Conservation (phyloP, 2,888 invertebrate genomes). For the Schizotus pectinicornis region DNA sequence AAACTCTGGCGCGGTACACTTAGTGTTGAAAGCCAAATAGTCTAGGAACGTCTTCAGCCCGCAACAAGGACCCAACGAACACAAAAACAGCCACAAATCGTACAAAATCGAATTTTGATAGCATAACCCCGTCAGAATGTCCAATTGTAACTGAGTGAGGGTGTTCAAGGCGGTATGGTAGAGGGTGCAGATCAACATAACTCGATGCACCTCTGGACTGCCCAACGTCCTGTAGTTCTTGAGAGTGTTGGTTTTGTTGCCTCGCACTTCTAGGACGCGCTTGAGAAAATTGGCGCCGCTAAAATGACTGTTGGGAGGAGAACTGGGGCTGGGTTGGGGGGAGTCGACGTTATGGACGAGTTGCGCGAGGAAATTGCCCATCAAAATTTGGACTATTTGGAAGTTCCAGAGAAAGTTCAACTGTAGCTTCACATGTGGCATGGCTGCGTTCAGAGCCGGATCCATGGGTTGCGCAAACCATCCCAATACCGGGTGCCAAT, state of each 20-base stretch:
- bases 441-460: constrained; percentile 63
- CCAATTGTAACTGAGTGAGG: constrained; percentile 86
- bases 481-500: constrained; percentile 98
- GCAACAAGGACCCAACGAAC: constrained; percentile 85
- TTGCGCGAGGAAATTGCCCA: constrained; percentile 61
- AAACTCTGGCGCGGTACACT: constrained; percentile 85
- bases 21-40: constrained; percentile 79
- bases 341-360: constrained; percentile 59
- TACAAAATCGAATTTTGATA: constrained; percentile 91
- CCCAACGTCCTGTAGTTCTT: constrained; percentile 79
- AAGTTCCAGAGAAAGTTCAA: constrained; percentile 64
- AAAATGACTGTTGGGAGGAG: constrained; percentile 55
- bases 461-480: constrained; percentile 81
- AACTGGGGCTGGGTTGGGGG: constrained; percentile 48
- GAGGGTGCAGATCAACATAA: constrained; percentile 87
- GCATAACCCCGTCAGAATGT: constrained; percentile 93
- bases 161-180: constrained; percentile 91
- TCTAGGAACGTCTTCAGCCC: constrained; percentile 90
- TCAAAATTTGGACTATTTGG: constrained; percentile 63
- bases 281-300: constrained; percentile 63
- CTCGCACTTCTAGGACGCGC: constrained; percentile 66
- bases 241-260: constrained; percentile 66
- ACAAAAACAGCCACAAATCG: constrained; percentile 89
- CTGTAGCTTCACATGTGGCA: constrained; percentile 62
- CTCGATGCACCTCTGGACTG: constrained; percentile 79